Evolutionary conservation across 2,888 invertebrate species (phyloP), one percentile per base, ranked within the genome.

Genomic region (Criorhina ranunculi): DNA sequence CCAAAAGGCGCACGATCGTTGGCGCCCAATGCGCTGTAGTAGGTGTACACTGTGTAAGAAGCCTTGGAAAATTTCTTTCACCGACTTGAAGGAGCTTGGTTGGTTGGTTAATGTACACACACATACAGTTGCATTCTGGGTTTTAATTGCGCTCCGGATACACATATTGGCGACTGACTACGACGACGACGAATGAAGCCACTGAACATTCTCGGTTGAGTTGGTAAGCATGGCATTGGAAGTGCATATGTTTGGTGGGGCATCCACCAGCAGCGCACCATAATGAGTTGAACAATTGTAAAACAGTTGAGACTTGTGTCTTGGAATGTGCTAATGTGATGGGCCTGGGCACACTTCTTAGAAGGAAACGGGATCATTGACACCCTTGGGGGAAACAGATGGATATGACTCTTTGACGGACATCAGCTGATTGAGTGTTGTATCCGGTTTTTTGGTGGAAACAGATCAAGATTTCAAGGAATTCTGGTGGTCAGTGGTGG

Each of bases 121-220:
- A n/a, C n/a, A n/a, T n/a, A n/a, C n/a, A n/a, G n/a, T 66, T 67
- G 57, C 69, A 49, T 29, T 62, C n/a, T n/a, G n/a, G 64, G 64
- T 70, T 77, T 59, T 53, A 76, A 77, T 70, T 82, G 55, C 70
- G 40, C 64, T 31, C 42, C 29, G 12, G 49, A 53, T 64, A 37
- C 70, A 75, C 70, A 57, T 19, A n/a, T 11, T 9, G 55, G 31
- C 62, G n/a, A 46, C 35, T 40, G 87, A 76, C 51, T 73, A 77
- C 69, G 51, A 19, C 29, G 86, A 77, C 72, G 51, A 66, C 73
- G 85, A 49, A 46, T 59, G 49, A 57, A 79, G 57, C 57, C 72
- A 79, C 17, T 73, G 67, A 73, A 80, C 60, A 80, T 80, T 60
- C 60, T 75, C 75, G 75, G 75, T 69, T 75, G 60, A 55, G 53